A percentile compares a stretch with the other conserved stretches of the same genome.
Evolutionary conservation across 2,888 invertebrate species (phyloP).

Genomic region (Ferrisia virgata): DNA sequence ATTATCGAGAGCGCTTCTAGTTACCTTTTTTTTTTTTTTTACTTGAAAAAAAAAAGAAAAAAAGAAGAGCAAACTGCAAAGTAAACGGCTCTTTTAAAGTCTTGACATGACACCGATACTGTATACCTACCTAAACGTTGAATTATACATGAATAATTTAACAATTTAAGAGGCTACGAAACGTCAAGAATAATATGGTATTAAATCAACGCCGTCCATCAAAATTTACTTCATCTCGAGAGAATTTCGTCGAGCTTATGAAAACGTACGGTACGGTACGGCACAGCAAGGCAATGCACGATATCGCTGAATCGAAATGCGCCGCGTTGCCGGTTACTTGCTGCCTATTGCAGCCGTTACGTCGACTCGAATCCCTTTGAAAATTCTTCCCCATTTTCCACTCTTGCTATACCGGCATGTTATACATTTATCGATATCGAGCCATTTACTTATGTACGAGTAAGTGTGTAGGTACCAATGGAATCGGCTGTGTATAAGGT

Average conservation of each 20-base stretch:
- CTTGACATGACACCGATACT: background rate
- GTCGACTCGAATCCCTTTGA: background rate
- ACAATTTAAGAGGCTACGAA: slow-evolving; percentile 12
- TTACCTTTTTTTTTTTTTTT: background rate
- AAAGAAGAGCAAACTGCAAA: background rate
- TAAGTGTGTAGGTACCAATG: background rate
- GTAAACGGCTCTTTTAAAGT: background rate
- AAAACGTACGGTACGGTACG: background rate
- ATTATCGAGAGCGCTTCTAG: background rate
- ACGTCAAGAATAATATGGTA: slow-evolving; percentile 15
- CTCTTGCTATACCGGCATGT: background rate
- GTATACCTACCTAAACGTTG: background rate
- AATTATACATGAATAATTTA: slow-evolving; percentile 26
- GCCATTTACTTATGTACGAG: background rate
- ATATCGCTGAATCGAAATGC: too few relatives aligned
- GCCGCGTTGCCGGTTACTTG: too few relatives aligned
- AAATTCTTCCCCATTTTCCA: background rate
- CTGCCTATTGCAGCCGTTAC: background rate
- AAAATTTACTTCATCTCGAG: slow-evolving; percentile 13
- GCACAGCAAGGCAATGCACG: too few relatives aligned
- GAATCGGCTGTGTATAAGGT: background rate
- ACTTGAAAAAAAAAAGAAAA: too few relatives aligned
- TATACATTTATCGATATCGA: background rate
- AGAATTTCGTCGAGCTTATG: background rate
- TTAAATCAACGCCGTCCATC: slow-evolving; percentile 26